Percentiles rank a stretch among this genome's conserved stretches.
Evolutionary conservation across 37 sponge, comb jelly and placozoan genomes (phyloP).

Genomic region (Spongia lamella): DNA sequence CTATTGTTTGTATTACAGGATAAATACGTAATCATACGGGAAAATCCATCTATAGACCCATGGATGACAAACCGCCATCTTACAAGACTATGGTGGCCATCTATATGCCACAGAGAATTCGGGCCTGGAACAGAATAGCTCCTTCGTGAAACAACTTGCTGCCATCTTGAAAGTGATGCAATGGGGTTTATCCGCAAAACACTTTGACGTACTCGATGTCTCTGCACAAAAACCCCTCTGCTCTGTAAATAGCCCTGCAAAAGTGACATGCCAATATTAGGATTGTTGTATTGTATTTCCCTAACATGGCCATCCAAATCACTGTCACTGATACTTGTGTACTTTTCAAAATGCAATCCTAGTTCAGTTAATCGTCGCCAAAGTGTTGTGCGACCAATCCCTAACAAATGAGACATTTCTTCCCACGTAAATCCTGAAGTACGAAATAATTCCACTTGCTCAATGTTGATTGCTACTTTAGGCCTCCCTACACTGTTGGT

Average conservation of each 20-base stretch:
- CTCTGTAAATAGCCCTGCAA: conserved; percentile 4
- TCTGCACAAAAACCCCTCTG: conserved; percentile 16
- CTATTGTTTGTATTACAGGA: conserved; percentile 25
- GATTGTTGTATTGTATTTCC: background rate
- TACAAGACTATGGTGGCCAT: conserved; percentile 47
- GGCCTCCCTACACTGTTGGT: no score
- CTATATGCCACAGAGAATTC: conserved; percentile 48
- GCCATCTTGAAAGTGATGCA: conserved; percentile 19
- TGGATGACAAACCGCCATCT: conserved; percentile 40
- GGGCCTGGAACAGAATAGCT: conserved; percentile 38
- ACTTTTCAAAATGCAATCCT: background rate
- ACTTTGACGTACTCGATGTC: conserved; percentile 1
- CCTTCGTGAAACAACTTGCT: conserved; percentile 18
- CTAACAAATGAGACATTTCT: conserved; percentile 11
- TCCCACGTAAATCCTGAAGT: conserved; percentile 26
- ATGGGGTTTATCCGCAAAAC: conserved; percentile 18
- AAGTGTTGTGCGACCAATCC: conserved; percentile 18
- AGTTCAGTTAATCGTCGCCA: conserved; percentile 24
- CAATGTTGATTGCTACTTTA: background rate
- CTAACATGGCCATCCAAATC: conserved; percentile 19
- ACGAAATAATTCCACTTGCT: conserved; percentile 32
- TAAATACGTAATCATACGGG: conserved; percentile 22
- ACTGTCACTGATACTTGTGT: conserved; percentile 17
- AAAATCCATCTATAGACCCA: conserved; percentile 45
- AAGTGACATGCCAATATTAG: conserved; percentile 9